phyloP scores from a whole-genome alignment of 2,888 invertebrate genomes.

The Aphelenchoides bicaudatus region DNA sequence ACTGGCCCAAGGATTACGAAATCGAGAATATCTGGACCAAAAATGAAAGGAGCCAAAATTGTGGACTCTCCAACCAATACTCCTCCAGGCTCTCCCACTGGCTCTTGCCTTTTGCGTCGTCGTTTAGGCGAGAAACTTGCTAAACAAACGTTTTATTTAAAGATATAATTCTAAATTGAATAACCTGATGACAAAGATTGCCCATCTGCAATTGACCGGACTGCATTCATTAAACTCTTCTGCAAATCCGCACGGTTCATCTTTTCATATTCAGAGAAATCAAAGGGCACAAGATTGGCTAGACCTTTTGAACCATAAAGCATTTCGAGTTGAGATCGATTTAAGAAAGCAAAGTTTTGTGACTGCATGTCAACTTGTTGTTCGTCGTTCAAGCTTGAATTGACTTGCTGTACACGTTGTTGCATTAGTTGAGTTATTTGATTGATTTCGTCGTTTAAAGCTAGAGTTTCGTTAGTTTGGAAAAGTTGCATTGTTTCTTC shows the following conservation, averaged over 20 bases:
- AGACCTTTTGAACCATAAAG: conserved; percentile 39
- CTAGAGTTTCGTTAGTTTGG: conserved; percentile 20
- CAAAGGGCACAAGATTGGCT: conserved; percentile 25
- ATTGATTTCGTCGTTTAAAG: conserved; percentile 38
- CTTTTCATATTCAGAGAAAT: conserved; percentile 35
- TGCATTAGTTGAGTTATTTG: conserved; percentile 35
- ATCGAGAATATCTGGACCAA: conserved; percentile 19
- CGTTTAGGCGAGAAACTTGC: not conserved
- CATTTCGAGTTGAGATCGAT: conserved; percentile 33
- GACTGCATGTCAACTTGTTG: conserved; percentile 27
- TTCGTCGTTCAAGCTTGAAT: conserved; percentile 26
- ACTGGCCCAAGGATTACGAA: conserved; percentile 38
- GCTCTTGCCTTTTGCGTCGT: not conserved
- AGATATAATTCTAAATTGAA: no score
- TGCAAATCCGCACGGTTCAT: conserved; percentile 25
- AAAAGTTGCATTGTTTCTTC: conserved; percentile 38
- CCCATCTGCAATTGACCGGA: conserved; percentile 24
- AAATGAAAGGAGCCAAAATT: conserved; percentile 1
- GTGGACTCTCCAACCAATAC: conserved; percentile 1
- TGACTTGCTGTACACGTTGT: conserved; percentile 30
- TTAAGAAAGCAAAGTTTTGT: conserved; percentile 39
- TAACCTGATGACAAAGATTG: not conserved
- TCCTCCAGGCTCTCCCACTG: no score
- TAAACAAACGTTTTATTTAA: no score
- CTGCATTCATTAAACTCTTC: conserved; percentile 30